Percentiles rank a stretch among this genome's conserved stretches.
phyloP scores from a whole-genome alignment of 2,113 vertebrate species.

The Calypte anna region DNA sequence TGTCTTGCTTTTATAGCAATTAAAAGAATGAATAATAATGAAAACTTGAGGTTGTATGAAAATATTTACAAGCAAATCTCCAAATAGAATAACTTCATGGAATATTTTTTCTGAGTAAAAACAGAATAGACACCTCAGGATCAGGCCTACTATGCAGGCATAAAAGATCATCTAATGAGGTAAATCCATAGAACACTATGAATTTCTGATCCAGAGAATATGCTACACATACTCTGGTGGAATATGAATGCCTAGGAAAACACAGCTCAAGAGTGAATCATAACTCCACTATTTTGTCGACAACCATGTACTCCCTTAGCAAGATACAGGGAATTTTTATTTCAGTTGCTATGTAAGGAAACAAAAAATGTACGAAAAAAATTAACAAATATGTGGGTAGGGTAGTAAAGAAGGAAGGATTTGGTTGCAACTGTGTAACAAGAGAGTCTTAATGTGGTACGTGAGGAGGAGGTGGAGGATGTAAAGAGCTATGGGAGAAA shows the following conservation, averaged over 20 bases:
- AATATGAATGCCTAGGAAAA: background rate
- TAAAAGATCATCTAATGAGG: background rate
- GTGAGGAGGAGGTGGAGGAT: conserved; percentile 15
- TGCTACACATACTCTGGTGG: background rate
- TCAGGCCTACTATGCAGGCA: background rate
- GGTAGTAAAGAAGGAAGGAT: conserved; percentile 15
- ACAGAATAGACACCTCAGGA: background rate
- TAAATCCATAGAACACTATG: background rate
- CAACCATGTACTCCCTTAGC: conserved; percentile 20
- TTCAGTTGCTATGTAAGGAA: conserved; percentile 38
- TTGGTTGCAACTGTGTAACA: background rate
- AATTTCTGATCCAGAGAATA: background rate
- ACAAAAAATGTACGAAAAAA: conserved; percentile 4
- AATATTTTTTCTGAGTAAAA: background rate
- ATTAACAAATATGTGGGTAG: background rate
- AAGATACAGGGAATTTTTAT: conserved; percentile 21
- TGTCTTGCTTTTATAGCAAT: background rate
- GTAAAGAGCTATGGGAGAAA: conserved; percentile 35
- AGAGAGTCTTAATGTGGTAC: background rate
- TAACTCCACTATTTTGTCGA: background rate
- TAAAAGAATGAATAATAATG: background rate
- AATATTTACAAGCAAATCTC: background rate
- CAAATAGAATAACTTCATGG: background rate
- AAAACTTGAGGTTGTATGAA: background rate
- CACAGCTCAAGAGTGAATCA: background rate